Evolutionary conservation across 2,797 vertebrate species (phyloP).

Genomic region (Ispidina picta): DNA sequence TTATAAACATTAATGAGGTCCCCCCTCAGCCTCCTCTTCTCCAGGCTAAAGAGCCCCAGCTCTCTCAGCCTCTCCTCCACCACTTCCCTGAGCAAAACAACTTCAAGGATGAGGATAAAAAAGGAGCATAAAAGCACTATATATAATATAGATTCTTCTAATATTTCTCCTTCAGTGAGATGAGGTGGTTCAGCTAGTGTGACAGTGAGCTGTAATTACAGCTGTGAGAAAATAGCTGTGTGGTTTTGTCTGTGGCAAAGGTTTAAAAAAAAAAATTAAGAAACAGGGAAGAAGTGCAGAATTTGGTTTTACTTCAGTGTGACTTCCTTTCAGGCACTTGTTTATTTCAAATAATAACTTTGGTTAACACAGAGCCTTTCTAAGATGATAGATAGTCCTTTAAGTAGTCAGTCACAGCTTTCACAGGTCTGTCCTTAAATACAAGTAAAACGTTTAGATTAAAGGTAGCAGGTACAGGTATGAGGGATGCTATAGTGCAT

Average conservation of each 20-base stretch:
- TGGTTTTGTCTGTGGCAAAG: slow-evolving; percentile 55
- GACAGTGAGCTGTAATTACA: slow-evolving; percentile 30
- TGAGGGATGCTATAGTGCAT: neutral
- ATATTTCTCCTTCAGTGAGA: neutral
- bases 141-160: neutral
- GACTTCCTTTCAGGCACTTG: slow-evolving; percentile 16
- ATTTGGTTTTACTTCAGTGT: slow-evolving; percentile 23
- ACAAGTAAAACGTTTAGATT: neutral
- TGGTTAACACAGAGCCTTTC: neutral
- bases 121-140: neutral
- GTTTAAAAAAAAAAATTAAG: neutral
- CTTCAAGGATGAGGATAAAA: neutral
- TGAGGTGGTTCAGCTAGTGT: neutral
- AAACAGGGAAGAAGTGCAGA: neutral
- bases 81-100: neutral
- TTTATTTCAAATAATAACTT: slow-evolving; percentile 13
- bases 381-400: neutral
- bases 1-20: no score
- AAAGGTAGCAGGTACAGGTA: neutral
- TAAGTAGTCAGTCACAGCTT: neutral
- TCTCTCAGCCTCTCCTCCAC: no score
- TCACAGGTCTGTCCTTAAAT: neutral
- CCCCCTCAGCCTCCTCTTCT: no score
- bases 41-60: no score
- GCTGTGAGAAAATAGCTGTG: slow-evolving; percentile 53